Evolutionary conservation across 1,140 invertebrate species (phyloP).

Genomic region (Lordiphosa clarofinis): DNA sequence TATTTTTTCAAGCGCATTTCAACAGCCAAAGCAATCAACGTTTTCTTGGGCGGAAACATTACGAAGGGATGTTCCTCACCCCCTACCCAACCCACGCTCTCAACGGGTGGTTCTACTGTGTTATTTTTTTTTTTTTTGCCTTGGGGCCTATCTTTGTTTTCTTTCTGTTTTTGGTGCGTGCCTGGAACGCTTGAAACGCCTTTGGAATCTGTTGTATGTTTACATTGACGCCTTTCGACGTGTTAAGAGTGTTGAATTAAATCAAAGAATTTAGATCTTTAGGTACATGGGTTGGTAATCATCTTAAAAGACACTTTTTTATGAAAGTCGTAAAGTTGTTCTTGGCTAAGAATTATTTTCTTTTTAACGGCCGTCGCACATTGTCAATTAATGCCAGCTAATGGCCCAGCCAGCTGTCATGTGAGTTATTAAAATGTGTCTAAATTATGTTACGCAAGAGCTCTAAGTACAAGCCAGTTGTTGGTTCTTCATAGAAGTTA

Average conservation of each 20-base stretch:
- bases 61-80: slow-evolving; percentile 50
- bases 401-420: slow-evolving; percentile 41
- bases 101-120: slow-evolving; percentile 51
- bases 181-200: slow-evolving; percentile 29
- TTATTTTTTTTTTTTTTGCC: slow-evolving; percentile 1
- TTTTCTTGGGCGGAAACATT: slow-evolving; percentile 62
- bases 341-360: neutral
- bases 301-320: no score
- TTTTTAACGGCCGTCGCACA: slow-evolving; percentile 33
- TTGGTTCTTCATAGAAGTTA: no score
- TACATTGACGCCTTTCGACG: slow-evolving; percentile 62
- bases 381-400: slow-evolving; percentile 49
- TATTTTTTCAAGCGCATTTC: slow-evolving; percentile 76
- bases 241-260: slow-evolving; percentile 45
- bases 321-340: neutral
- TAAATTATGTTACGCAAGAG: no score
- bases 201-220: slow-evolving; percentile 40
- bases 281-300: no score
- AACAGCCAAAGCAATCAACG: slow-evolving; percentile 72
- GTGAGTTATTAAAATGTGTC: slow-evolving; percentile 2
- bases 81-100: slow-evolving; percentile 6
- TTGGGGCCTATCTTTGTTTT: slow-evolving; percentile 17
- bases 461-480: no score
- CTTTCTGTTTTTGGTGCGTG: slow-evolving; percentile 28
- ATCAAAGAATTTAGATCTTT: slow-evolving; percentile 14